Conservation (phyloP, 2,888 invertebrate species). For the Coelinius sp. region DNA sequence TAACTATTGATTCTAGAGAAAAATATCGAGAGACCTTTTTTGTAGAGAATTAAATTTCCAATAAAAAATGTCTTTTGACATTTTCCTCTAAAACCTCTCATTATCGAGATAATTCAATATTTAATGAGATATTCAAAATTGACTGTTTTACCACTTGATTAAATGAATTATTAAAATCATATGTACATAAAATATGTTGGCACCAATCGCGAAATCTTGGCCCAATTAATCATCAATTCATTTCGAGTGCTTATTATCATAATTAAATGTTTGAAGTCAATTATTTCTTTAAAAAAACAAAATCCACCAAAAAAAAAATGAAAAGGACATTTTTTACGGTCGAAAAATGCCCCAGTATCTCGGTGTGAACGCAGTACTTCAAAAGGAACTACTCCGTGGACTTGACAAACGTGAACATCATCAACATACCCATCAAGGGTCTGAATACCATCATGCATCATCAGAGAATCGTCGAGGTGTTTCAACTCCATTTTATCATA, state of each 20-base stretch:
- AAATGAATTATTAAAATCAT: too few species aligned
- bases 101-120: too few species aligned
- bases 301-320: not conserved
- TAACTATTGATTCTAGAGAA: too few species aligned
- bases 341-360: constrained; percentile 58
- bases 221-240: not conserved
- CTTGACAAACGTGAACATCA: constrained; percentile 58
- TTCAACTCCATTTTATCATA: constrained; percentile 44
- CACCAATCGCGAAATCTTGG: constrained; percentile 37
- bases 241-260: not conserved
- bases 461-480: constrained; percentile 4
- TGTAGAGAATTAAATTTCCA: too few species aligned
- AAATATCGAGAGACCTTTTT: too few species aligned
- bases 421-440: constrained; percentile 38
- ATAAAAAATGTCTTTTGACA: too few species aligned
- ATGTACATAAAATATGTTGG: not conserved
- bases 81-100: too few species aligned
- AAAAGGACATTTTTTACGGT: not conserved
- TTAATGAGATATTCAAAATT: too few species aligned
- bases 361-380: constrained; percentile 66
- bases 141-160: too few species aligned
- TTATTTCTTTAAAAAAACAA: not conserved
- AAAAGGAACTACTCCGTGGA: constrained; percentile 68
- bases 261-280: not conserved
- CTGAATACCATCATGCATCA: constrained; percentile 43